Evolutionary conservation across 1,140 invertebrate species (phyloP).

Genomic region (Mya arenaria): DNA sequence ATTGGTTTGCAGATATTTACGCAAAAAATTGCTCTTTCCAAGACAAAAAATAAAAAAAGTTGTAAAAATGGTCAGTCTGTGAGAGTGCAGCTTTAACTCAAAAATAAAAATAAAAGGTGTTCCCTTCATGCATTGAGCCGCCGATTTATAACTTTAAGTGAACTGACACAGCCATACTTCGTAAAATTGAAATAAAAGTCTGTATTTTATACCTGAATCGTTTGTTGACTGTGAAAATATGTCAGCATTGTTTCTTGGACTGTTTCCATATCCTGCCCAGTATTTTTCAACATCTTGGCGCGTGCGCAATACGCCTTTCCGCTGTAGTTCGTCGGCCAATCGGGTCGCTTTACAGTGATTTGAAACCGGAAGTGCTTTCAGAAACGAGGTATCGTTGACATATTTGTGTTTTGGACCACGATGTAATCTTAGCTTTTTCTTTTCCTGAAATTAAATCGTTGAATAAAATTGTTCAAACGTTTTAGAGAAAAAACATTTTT

Average conservation of each 20-base stretch:
- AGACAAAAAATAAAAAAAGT: too few species aligned
- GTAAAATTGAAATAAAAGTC: too few species aligned
- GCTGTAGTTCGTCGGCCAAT: conserved; percentile 44
- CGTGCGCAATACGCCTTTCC: conserved; percentile 46
- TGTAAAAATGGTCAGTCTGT: too few species aligned
- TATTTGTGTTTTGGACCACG: conserved; percentile 40
- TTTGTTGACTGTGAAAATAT: conserved; percentile 31
- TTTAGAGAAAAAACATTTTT: too few species aligned
- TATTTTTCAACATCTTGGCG: conserved; percentile 38
- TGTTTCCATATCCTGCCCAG: conserved; percentile 19
- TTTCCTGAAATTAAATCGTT: conserved; percentile 30
- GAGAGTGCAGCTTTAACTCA: too few species aligned
- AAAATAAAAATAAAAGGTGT: too few species aligned
- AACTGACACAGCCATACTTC: too few species aligned
- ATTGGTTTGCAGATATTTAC: too few species aligned
- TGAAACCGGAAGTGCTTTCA: conserved; percentile 41
- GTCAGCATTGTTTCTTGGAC: not conserved
- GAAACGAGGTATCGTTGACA: conserved; percentile 16
- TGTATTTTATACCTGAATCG: conserved; percentile 46
- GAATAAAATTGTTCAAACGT: too few species aligned
- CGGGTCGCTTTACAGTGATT: conserved; percentile 49
- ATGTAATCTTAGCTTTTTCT: conserved; percentile 28
- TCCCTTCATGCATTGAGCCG: too few species aligned
- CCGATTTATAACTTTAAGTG: too few species aligned
- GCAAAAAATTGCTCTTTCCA: too few species aligned